A percentile compares a stretch with the other conserved stretches of the same genome.
Conservation (phyloP, 2,113 vertebrate genomes). For the Kryptolebias marmoratus region DNA sequence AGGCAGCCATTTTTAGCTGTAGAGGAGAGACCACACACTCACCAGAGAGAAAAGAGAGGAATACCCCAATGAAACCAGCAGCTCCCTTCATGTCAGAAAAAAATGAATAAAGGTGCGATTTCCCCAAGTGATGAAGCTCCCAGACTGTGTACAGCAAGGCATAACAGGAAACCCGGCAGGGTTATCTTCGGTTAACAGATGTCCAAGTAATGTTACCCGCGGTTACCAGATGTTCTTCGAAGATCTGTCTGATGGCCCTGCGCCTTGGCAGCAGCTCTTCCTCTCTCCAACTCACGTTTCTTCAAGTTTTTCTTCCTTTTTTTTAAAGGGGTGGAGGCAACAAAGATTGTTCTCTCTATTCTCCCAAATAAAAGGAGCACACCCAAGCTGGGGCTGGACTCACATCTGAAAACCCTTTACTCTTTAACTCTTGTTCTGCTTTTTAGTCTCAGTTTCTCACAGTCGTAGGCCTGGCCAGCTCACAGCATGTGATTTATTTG, state of each 20-base stretch:
- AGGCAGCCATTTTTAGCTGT: conserved; percentile 56
- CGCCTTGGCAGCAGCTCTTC: conserved; percentile 70
- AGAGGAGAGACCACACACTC: conserved; percentile 72
- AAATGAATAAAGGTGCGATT: conserved; percentile 68
- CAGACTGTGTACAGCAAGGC: conserved; percentile 65
- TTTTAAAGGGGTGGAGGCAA: conserved; percentile 81
- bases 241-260: conserved; percentile 71
- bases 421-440: conserved; percentile 80
- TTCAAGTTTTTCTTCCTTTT: conserved; percentile 67
- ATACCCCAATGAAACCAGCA: conserved; percentile 76
- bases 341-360: conserved; percentile 75
- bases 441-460: conserved; percentile 82
- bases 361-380: conserved; percentile 80
- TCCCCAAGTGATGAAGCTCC: conserved; percentile 54
- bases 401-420: conserved; percentile 83
- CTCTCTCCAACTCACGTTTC: conserved; percentile 63
- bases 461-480: conserved; percentile 77
- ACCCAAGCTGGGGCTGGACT: conserved; percentile 80
- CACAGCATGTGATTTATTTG: conserved; percentile 84
- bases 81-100: conserved; percentile 83
- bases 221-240: conserved; percentile 79
- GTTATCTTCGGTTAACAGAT: conserved; percentile 79
- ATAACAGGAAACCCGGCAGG: conserved; percentile 81
- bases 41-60: conserved; percentile 79
- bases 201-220: conserved; percentile 77